Base-by-base conservation (phyloP, 2,113 vertebrate species). In the Lophura nycthemera region DNA sequence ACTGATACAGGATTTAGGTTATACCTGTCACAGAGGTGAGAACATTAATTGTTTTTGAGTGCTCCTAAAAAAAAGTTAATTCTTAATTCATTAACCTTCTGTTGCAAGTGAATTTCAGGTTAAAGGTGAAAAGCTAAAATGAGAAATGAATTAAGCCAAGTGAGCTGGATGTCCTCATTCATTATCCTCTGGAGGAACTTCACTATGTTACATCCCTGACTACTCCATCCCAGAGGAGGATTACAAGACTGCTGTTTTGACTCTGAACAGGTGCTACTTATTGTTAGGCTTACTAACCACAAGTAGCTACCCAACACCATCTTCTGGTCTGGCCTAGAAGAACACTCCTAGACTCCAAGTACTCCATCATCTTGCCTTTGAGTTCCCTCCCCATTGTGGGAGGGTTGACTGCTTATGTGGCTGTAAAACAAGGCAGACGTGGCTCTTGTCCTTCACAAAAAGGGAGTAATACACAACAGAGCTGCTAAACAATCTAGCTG, bases 41-140 rank as follows among this genome's bases (percentile, higher is more conserved):
- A 86, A 63, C 6, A 56, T 2, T 65, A 92, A 93, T 11, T 69
- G 72, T 76, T 81, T 80, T 80, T 24, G 65, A 54, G 66, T 14
- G 56, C 15, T 85, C 60, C 50, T 77, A 29, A 54, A 70, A 93
- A 93, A 32, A 94, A 86, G 29, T 77, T 8, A 80, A 59, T 83
- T 73, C 30, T 48, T 54, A 75, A 72, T 76, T 91, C 87, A 81
- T 72, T 93, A 91, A 2, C 79, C 57, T 89, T 77, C 57, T 73
- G 69, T 45, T 64, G 56, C 77, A 80, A 60, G 71, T 29, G 64
- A 42, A 40, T 93, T 50, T 86, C 2, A 11, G 80, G 84, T 80
- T 47, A 92, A 76, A 95, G 90, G 89, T 72, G 93, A 94, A 83
- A 76, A 96, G 86, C 90, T 95, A 92, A 93, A 95, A 90, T 80